A percentile compares a stretch with the other conserved stretches of the same genome.
Conservation (phyloP, 2,888 invertebrate species). For the Eupithecia exiguata region DNA sequence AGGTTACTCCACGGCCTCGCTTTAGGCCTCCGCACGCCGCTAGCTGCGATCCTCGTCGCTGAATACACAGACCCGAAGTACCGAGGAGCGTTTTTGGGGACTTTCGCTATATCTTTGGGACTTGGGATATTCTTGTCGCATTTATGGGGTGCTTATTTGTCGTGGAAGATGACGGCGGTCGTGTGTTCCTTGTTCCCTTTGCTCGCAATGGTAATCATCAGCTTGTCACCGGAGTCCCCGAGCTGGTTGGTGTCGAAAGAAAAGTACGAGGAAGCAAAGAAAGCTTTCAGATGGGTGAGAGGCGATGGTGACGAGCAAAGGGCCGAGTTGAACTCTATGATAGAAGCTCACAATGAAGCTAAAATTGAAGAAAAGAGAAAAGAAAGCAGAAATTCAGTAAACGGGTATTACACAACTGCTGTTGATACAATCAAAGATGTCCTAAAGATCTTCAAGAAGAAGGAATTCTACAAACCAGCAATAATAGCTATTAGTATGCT, state of each 20-base stretch:
- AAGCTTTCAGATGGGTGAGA: slow-evolving; percentile 85
- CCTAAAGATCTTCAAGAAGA: slow-evolving; percentile 74
- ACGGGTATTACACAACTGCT: slow-evolving; percentile 58
- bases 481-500: slow-evolving; percentile 77
- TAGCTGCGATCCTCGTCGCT: slow-evolving; percentile 83
- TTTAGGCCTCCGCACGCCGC: slow-evolving; percentile 81
- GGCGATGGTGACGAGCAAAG: slow-evolving; percentile 76
- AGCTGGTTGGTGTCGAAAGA: slow-evolving; percentile 86
- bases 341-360: slow-evolving; percentile 67
- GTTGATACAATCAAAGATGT: slow-evolving; percentile 62
- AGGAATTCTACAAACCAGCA: slow-evolving; percentile 76
- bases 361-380: slow-evolving; percentile 56
- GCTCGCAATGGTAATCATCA: slow-evolving; percentile 74
- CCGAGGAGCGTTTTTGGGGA: slow-evolving; percentile 85
- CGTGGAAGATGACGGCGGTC: slow-evolving; percentile 84
- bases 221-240: slow-evolving; percentile 85
- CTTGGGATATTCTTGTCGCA: slow-evolving; percentile 86
- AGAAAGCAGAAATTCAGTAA: slow-evolving; percentile 50
- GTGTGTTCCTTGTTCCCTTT: slow-evolving; percentile 81
- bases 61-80: slow-evolving; percentile 85
- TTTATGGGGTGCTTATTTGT: slow-evolving; percentile 84
- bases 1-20: slow-evolving; percentile 78
- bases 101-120: slow-evolving; percentile 85
- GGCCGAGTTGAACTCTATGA: slow-evolving; percentile 75
- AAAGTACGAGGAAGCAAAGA: slow-evolving; percentile 82